Conservation (phyloP, 1,140 invertebrate species). For the Meloidogyne chitwoodi region DNA sequence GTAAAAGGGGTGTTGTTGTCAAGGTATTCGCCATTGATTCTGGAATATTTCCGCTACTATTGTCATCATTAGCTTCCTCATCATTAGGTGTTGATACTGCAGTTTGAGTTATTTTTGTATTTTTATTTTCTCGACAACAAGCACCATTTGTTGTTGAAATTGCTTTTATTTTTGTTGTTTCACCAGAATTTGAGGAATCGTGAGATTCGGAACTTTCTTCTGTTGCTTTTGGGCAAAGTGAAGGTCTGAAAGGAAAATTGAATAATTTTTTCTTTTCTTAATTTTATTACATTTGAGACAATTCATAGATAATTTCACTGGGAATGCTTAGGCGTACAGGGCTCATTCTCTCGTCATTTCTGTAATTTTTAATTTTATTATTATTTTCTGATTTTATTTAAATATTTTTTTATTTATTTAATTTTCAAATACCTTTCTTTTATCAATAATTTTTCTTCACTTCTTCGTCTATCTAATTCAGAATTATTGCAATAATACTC, state of each 20-base stretch:
- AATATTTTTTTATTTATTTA: background rate
- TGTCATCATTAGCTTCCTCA: background rate
- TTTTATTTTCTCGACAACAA: background rate
- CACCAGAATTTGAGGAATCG: slow-evolving; percentile 5
- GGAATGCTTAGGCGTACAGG: slow-evolving; percentile 4
- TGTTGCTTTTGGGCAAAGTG: background rate
- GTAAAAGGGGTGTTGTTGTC: background rate
- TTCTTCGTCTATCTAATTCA: slow-evolving; percentile 18
- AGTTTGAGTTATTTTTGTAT: background rate
- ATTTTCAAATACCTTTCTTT: slow-evolving; percentile 2
- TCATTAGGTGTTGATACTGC: background rate
- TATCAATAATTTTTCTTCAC: slow-evolving; percentile 25
- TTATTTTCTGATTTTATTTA: background rate
- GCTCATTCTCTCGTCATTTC: background rate
- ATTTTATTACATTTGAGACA: slow-evolving; percentile 1
- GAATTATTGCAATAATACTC: slow-evolving; percentile 30
- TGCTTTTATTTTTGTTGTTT: slow-evolving; percentile 2
- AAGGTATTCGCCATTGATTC: background rate
- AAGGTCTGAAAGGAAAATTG: background rate
- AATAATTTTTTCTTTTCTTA: background rate
- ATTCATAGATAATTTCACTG: slow-evolving; percentile 10
- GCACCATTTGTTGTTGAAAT: background rate
- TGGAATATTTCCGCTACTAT: background rate
- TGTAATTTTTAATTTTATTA: background rate
- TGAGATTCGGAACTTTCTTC: background rate